A percentile compares a stretch with the other conserved stretches of the same genome.
These are phyloP conservation scores for Dasypolia templi DNA, from an alignment of 2,888 invertebrate species.

Conservation along the genomic window DNA sequence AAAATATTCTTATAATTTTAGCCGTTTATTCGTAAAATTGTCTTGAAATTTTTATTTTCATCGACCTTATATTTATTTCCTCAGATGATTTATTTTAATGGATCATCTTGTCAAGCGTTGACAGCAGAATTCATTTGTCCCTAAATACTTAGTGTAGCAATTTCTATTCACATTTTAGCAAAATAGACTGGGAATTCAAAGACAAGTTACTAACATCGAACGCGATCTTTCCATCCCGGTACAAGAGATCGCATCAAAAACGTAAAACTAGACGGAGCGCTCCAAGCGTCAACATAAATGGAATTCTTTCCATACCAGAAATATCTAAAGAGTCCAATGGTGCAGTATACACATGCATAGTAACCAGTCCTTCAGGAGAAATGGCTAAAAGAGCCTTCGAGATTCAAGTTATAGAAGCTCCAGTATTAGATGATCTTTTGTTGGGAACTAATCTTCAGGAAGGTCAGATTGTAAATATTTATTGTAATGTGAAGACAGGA, in stretches of 20 bases:
- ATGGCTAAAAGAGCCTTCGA: conserved; percentile 90
- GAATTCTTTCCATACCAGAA: conserved; percentile 91
- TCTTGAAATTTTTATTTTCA: background rate
- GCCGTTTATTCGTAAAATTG: background rate
- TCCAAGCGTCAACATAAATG: conserved; percentile 86
- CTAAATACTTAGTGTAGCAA: background rate
- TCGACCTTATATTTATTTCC: background rate
- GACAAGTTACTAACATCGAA: conserved; percentile 82
- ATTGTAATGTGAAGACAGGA: conserved; percentile 94
- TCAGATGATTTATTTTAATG: background rate
- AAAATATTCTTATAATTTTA: background rate
- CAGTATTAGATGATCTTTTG: conserved; percentile 94
- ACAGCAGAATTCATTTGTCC: background rate
- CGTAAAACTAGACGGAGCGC: conserved; percentile 78
- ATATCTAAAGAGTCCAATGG: conserved; percentile 92
- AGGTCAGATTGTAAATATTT: conserved; percentile 95
- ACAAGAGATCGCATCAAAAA: conserved; percentile 76
- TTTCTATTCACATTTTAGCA: conserved; percentile 73
- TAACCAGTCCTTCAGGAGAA: conserved; percentile 93
- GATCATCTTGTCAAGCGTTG: no score
- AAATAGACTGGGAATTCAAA: conserved; percentile 88
- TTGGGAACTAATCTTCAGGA: conserved; percentile 95
- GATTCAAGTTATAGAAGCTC: conserved; percentile 93
- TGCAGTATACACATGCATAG: conserved; percentile 94
- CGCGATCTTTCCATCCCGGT: conserved; percentile 82